Percentiles rank a stretch among this genome's conserved stretches.
Evolutionary conservation across 2,113 vertebrate genomes (phyloP).

Genomic region (Sander lucioperca): DNA sequence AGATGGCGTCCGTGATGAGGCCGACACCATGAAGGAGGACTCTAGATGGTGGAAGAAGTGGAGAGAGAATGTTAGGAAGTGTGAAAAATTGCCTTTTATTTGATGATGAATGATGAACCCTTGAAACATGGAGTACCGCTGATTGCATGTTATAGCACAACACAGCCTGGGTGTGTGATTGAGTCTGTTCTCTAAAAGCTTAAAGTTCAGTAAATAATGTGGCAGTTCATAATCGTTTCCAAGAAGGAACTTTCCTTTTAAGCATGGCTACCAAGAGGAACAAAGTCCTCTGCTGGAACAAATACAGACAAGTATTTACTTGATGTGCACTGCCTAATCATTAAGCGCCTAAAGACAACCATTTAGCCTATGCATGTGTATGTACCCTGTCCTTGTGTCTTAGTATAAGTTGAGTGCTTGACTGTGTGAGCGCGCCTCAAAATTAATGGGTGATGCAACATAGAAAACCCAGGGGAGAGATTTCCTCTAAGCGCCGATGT

Average conservation of each 20-base stretch:
- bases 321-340: slow-evolving; percentile 31
- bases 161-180: slow-evolving; percentile 7
- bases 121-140: slow-evolving; percentile 14
- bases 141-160: slow-evolving; percentile 19
- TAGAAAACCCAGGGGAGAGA: slow-evolving; percentile 69
- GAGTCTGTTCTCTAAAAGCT: slow-evolving; percentile 25
- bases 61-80: slow-evolving; percentile 26
- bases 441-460: slow-evolving; percentile 72
- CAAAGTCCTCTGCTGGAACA: slow-evolving; percentile 37
- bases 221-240: neutral
- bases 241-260: slow-evolving; percentile 29
- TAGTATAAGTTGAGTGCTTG: slow-evolving; percentile 31
- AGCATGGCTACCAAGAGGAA: neutral
- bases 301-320: slow-evolving; percentile 43
- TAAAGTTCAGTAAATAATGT: slow-evolving; percentile 15
- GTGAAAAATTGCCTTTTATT: slow-evolving; percentile 22
- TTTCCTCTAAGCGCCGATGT: slow-evolving; percentile 71
- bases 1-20: slow-evolving; percentile 94
- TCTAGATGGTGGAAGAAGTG: slow-evolving; percentile 81
- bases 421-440: slow-evolving; percentile 44
- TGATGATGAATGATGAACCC: slow-evolving; percentile 9
- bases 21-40: slow-evolving; percentile 92
- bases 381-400: neutral
- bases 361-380: slow-evolving; percentile 4
- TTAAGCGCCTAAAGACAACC: slow-evolving; percentile 4